Base-by-base conservation (phyloP, 2,113 vertebrate species). In the Formicarius rufipectus region DNA sequence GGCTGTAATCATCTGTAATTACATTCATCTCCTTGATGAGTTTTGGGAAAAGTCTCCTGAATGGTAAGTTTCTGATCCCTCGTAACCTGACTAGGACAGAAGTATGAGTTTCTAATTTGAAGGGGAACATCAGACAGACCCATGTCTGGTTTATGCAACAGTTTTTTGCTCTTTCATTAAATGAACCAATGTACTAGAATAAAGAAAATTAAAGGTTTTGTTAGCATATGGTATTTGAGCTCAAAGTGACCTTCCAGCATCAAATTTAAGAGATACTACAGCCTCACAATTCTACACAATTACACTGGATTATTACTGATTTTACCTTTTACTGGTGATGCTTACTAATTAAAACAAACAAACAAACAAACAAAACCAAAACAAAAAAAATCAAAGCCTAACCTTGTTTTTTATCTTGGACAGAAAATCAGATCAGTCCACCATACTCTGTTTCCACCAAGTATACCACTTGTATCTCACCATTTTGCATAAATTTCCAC, bases 401-500 rank as follows among this genome's bases (percentile, higher is more conserved):
- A 35, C 3, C 0, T 16, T 0, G 0, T 82, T 59, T 81, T 25
- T 91, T 11, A 68, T 55, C 23, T 40, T 10, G 1, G 18, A 6
- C 44, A 60, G 62, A 45, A 78, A 81, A 87, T n/a, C 50, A 66
- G 12, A 53, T 64, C 40, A 63, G 30, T 55, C 14, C 28, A 55
- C 30, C 35, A 45, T 7, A 68, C 2, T 24, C 81, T 58, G 22
- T 52, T 87, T 75, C 53, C 31, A 64, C 18, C 35, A 18, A 24
- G 42, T 21, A 58, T 40, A 66, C 1, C 10, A 64, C 21, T 25
- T 52, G 4, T 25, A 52, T 8, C 17, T 30, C 7, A 40, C 7
- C 5, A 59, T 44, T 64, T 66, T 39, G 20, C 47, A 74, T 66
- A 69, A 75, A 56, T 9, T 53, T 78, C 40, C 20, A 66, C 37